Evolutionary conservation across 2,797 vertebrate species (phyloP), one percentile per base, ranked within the genome.

Genomic region (Urosaurus nigricauda): DNA sequence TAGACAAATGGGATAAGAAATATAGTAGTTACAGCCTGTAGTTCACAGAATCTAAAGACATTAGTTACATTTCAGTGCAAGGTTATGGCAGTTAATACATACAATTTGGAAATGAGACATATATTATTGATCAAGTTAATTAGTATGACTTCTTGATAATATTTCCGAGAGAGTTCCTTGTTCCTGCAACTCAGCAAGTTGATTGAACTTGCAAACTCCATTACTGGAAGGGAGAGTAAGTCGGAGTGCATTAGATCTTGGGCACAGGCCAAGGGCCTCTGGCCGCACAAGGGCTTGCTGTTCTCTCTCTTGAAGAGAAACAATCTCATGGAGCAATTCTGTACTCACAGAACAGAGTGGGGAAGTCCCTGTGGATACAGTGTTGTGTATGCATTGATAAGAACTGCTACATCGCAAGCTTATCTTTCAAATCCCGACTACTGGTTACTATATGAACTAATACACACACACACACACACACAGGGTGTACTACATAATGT

Each of bases 111-210:
- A 83, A 68, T 68, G 29, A 7, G 16, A n/a, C 26, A 9, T 83
- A 47, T 16, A 65, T 83, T n/a, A 16, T 51, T 83, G 43, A 85
- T 43, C 17, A 29, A 37, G 37, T 63, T 77, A 85, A 47, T 19
- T 32, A n/a, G 26, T 68, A 40, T 56, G 43, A 79, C 73, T 63
- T 77, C 74, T 68, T 86, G 19, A 65, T 12, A 19, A 14, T 35
- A 51, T 51, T 86, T 79, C n/a, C 70, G 47, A 87, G 63, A 32
- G 6, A 53, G 13, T 56, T 68, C 21, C n/a, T 87, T 87, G 43
- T 87, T 87, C 77, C 77, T 53, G 24, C 77, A 79, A 87, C 71
- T 51, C 1, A 79, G 32, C 47, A 51, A 51, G 40, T 68, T n/a
- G 40, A 11, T 51, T 35, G 29, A 4, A 13, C 74, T 79, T 65